phyloP scores from a whole-genome alignment of 2,888 invertebrate species.

The Ellobium chinense region DNA sequence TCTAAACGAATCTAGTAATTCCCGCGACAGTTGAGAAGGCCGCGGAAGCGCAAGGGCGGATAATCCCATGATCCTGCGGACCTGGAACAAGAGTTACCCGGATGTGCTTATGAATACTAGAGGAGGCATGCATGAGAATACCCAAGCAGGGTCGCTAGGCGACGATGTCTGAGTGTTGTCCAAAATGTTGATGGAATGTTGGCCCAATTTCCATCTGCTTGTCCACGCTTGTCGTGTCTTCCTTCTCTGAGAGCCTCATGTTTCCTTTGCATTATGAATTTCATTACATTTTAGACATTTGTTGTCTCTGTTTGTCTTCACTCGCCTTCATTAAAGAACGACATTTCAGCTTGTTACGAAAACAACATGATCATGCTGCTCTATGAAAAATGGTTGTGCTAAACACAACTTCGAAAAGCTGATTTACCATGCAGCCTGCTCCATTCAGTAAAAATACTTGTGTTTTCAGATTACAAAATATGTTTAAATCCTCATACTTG shows the following conservation, averaged over 20 bases:
- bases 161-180: background rate
- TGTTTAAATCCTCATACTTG: no score
- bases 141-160: background rate
- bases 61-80: slow-evolving; percentile 11
- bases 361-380: no score
- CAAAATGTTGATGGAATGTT: background rate
- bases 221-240: background rate
- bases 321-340: no score
- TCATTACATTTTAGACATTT: slow-evolving; percentile 19
- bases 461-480: no score
- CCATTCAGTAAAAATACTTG: no score
- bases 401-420: no score
- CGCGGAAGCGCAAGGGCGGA: slow-evolving; percentile 8
- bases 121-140: slow-evolving; percentile 35
- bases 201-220: slow-evolving; percentile 17
- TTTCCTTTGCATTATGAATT: slow-evolving; percentile 10
- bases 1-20: slow-evolving; percentile 29
- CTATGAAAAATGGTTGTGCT: no score
- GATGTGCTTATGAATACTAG: slow-evolving; percentile 41
- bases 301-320: no score
- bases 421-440: no score
- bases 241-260: background rate
- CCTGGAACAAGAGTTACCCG: slow-evolving; percentile 6
- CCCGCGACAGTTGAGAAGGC: background rate
- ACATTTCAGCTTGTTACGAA: no score